Base-by-base conservation (phyloP, 2,797 vertebrate species). In the Sardinella longiceps region DNA sequence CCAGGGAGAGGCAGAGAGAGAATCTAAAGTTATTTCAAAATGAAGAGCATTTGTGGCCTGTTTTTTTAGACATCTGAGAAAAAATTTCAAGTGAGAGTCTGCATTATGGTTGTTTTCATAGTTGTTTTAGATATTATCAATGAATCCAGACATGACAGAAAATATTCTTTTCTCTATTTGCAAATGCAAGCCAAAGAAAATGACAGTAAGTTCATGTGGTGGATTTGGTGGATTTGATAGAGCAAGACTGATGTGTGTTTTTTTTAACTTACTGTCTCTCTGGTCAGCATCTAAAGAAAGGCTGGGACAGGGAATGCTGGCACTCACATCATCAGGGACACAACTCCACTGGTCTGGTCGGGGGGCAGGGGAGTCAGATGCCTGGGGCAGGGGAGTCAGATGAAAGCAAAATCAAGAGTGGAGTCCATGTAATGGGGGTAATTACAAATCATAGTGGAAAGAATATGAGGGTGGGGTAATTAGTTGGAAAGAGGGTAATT, bases 341-440 rank as follows among this genome's bases (percentile, higher is more conserved):
- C 18, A 77, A 37, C 33, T 39, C 6, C 20, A 1, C 46, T 12
- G 33, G 18, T 15, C 20, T 77, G 33, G 33, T 5, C 18, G 33
- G 70, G 14, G 30, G 20, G 9, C n/a, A n/a, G n/a, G n/a, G n/a
- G n/a, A n/a, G n/a, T n/a, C n/a, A n/a, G n/a, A n/a, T n/a, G n/a
- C n/a, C n/a, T n/a, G n/a, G 33, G 33, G 11, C 18, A 18, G 70
- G 14, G 30, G 20, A 1, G 70, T 39, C 66, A 74, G 66, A 39
- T 77, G 70, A 77, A 43, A 77, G 70, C 15, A 18, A 77, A 74
- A 37, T 70, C 25, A 43, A 77, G 33, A 23, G 15, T 39, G 70
- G 33, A 37, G 15, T 77, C 70, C 18, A 10, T 77, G 70, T 77
- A 39, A 77, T 77, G 33, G 33, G 70, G 70, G 70, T 77, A 77